Evolutionary conservation across 2,888 invertebrate species (phyloP).

Genomic region (Oithona nana): DNA sequence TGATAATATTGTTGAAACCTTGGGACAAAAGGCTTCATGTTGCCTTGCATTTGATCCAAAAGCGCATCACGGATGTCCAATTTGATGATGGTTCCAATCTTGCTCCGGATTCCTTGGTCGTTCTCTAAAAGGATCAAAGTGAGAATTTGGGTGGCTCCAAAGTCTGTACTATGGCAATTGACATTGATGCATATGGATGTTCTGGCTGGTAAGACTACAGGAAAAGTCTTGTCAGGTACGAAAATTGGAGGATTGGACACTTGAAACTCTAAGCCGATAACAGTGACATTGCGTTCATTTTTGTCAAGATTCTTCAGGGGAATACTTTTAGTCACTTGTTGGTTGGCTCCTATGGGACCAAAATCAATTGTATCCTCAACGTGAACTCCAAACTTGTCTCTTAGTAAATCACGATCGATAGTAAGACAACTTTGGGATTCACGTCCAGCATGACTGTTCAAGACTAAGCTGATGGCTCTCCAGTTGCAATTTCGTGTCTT

Average conservation of each 20-base stretch:
- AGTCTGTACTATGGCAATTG: background rate
- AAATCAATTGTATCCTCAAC: background rate
- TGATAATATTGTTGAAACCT: background rate
- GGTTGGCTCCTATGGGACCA: background rate
- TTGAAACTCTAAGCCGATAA: background rate
- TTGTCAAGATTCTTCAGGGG: background rate
- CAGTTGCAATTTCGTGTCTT: background rate
- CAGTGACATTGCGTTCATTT: background rate
- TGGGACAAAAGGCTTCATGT: background rate
- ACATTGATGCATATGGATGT: background rate
- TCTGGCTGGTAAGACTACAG: background rate
- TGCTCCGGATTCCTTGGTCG: background rate
- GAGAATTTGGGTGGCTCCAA: background rate
- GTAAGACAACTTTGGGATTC: background rate
- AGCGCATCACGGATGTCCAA: background rate
- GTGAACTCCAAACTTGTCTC: background rate
- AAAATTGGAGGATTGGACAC: no score
- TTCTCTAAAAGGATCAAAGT: background rate
- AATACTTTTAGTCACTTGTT: background rate
- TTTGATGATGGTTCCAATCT: background rate
- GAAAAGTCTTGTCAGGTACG: background rate
- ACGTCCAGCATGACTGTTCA: background rate
- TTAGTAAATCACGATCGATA: background rate
- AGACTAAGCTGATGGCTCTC: background rate
- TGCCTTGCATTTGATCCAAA: background rate